Percentiles rank a stretch among this genome's conserved stretches.
phyloP scores from a whole-genome alignment of 92 coral and sea anemone species.

The Virgularia gustaviana region DNA sequence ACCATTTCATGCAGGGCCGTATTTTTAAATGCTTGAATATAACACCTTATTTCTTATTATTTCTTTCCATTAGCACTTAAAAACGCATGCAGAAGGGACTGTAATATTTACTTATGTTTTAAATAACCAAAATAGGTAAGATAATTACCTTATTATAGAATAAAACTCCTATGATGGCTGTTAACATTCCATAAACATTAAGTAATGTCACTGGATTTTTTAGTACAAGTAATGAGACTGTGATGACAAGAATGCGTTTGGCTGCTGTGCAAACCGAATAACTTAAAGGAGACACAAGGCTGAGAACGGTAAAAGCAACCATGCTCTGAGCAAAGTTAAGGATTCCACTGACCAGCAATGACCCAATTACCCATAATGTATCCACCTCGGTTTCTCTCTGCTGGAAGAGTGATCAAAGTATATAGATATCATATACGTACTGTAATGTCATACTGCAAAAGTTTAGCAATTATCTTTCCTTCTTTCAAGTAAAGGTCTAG shows the following conservation, averaged over 20 bases:
- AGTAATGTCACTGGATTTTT: conserved; percentile 76
- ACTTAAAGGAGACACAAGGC: conserved; percentile 80
- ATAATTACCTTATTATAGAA: conserved; percentile 82
- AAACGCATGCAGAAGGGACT: neutral
- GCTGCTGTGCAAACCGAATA: conserved; percentile 93
- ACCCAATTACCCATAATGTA: conserved; percentile 69
- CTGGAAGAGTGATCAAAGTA: neutral
- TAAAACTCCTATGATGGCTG: conserved; percentile 85
- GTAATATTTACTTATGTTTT: neutral
- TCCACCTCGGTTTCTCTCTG: conserved; percentile 2
- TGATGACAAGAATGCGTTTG: conserved; percentile 81
- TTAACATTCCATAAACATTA: conserved; percentile 78
- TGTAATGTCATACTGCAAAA: too few species aligned
- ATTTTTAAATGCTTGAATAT: too few species aligned
- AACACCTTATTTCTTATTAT: neutral
- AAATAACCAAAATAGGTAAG: neutral
- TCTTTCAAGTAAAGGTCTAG: too few species aligned
- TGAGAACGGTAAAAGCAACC: conserved; percentile 92
- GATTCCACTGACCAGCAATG: conserved; percentile 79
- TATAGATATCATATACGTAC: neutral
- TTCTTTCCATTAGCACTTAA: neutral
- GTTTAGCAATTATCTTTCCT: too few species aligned
- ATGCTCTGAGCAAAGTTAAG: conserved; percentile 90
- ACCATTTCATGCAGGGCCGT: too few species aligned
- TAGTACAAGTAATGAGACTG: conserved; percentile 74